Conservation (phyloP, 2,113 vertebrate genomes). For the Tylochromis polylepis region DNA sequence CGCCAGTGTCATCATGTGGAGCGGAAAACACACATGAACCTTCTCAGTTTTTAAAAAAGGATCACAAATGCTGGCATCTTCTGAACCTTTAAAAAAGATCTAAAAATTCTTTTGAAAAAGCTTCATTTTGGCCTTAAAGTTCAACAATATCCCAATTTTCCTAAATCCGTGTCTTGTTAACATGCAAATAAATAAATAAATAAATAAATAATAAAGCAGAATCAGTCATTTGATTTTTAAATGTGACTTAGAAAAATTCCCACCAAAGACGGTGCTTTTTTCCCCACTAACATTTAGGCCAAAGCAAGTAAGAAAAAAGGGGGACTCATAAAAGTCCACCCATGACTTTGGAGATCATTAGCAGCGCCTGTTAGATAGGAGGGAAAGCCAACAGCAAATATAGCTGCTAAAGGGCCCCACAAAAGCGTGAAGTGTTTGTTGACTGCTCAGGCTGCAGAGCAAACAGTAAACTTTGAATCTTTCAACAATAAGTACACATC, state of each 20-base stretch:
- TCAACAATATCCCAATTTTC: not conserved
- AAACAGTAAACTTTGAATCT: conserved; percentile 79
- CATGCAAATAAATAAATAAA: not conserved
- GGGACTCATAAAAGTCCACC: conserved; percentile 6
- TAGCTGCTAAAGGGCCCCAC: conserved; percentile 77
- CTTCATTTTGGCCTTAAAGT: not conserved
- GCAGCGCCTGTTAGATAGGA: conserved; percentile 70
- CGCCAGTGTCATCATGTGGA: conserved; percentile 73
- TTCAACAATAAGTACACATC: conserved; percentile 76
- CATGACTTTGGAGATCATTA: conserved; percentile 74
- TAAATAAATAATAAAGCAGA: not conserved
- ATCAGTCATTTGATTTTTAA: not conserved
- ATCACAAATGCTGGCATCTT: not conserved
- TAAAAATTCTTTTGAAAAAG: not conserved
- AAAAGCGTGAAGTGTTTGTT: conserved; percentile 88
- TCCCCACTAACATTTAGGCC: conserved; percentile 6
- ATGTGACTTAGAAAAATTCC: not conserved
- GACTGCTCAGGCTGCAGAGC: conserved; percentile 83
- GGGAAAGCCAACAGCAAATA: conserved; percentile 83
- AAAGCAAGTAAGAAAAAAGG: conserved; percentile 11
- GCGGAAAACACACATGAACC: conserved; percentile 65
- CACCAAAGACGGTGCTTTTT: not conserved
- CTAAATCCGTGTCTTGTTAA: not conserved
- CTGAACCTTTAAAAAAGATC: not conserved
- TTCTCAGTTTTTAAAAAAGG: conserved; percentile 39